Evolutionary conservation across 2,113 vertebrate genomes (phyloP), one percentile per base, ranked within the genome.

Genomic region (Marmota monax): DNA sequence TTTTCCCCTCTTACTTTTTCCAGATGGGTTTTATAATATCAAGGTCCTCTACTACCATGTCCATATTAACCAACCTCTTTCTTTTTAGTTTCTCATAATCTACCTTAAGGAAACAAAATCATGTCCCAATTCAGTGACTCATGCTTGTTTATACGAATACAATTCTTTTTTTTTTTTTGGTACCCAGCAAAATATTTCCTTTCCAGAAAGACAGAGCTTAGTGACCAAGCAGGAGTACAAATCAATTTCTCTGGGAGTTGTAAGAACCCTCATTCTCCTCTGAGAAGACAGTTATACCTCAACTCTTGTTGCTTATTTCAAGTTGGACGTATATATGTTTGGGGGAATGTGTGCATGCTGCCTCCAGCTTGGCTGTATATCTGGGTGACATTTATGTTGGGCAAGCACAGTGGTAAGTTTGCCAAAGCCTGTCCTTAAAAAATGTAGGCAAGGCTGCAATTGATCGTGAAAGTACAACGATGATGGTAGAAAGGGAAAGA

Each of bases 101-200:
- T 48, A 51, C 2, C 1, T 53, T 51, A 92, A 96, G 92, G 92
- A 95, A 97, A 97, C 74, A 97, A 97, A 92, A 97, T 80, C 76
- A 74, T 96, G 95, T 94, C 94, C 91, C 95, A 92, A 86, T 90
- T 80, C 51, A 39, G 0, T 92, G 97, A 97, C 94, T 97, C 79
- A 78, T 95, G 95, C 90, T 91, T 92, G 48, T 97, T 97, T 98
- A 96, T 96, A 97, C 96, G 96, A 97, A 97, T 65, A 92, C 34
- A 94, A 96, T 92, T 93, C 94, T 92, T 95, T 79, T 96, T 95
- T 95, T 94, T 63, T 97, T 98, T 95, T 96, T 96, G 88, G 97
- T 97, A 87, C 58, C 85, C 88, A 72, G 96, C 97, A 97, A 98
- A 97, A 97, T 96, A 90, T 90, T 97, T 98, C 96, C 39, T 96